Conservation (phyloP, 2,113 vertebrate species). For the Pteropus alecto region DNA sequence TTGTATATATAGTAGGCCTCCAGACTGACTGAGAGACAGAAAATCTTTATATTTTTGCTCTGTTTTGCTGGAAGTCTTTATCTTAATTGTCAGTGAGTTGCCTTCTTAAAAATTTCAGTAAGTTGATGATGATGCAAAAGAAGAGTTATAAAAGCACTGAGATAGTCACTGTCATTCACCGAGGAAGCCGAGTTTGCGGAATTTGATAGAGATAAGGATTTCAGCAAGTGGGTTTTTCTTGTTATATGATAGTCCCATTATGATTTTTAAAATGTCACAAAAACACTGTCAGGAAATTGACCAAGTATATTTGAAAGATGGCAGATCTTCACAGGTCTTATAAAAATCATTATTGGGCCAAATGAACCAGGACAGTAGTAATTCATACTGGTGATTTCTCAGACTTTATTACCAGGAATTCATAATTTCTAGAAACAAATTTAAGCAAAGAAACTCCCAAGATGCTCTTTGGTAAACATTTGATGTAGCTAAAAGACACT, state of each 20-base stretch:
- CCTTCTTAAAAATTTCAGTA: slow-evolving; percentile 41
- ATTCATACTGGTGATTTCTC: not conserved
- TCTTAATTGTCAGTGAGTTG: slow-evolving; percentile 36
- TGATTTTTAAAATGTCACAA: slow-evolving; percentile 47
- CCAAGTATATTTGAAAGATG: slow-evolving; percentile 38
- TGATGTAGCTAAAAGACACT: not conserved
- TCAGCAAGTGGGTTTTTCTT: slow-evolving; percentile 42
- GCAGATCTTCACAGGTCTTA: not conserved
- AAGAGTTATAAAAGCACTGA: slow-evolving; percentile 25
- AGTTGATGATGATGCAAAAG: slow-evolving; percentile 58
- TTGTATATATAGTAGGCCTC: not conserved
- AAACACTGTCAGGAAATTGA: slow-evolving; percentile 29
- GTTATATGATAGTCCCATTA: slow-evolving; percentile 35
- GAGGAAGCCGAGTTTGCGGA: slow-evolving; percentile 58
- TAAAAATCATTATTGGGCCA: slow-evolving; percentile 2
- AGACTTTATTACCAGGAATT: slow-evolving; percentile 25
- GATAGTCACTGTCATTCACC: slow-evolving; percentile 35
- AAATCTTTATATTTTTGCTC: slow-evolving; percentile 53
- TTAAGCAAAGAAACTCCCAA: not conserved
- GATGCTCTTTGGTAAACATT: slow-evolving; percentile 44
- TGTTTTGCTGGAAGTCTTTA: slow-evolving; percentile 41
- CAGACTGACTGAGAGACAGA: slow-evolving; percentile 20
- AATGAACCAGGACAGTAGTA: slow-evolving; percentile 28
- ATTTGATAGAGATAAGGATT: slow-evolving; percentile 51
- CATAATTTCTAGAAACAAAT: slow-evolving; percentile 54